phyloP scores from a whole-genome alignment of 2,888 invertebrate genomes.

The Frankliniella intonsa region DNA sequence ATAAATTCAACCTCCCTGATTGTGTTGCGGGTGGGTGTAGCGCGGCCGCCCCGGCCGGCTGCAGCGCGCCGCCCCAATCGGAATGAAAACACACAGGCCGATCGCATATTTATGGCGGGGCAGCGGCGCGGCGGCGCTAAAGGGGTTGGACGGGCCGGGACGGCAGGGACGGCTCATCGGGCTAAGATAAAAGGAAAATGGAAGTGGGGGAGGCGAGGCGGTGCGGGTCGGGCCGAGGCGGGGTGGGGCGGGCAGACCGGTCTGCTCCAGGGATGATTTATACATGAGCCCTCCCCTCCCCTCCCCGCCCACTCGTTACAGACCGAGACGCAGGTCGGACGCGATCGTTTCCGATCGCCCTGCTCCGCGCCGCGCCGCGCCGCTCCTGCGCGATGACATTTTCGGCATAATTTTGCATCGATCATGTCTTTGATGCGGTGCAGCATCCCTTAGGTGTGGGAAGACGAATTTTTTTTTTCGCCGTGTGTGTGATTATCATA shows the following conservation, averaged over 20 bases:
- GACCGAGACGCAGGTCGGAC: neutral
- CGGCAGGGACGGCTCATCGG: neutral
- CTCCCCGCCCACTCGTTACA: neutral
- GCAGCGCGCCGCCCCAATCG: neutral
- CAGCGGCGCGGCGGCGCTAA: neutral
- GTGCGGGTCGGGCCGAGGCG: neutral
- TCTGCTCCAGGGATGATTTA: neutral
- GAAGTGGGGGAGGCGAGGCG: neutral
- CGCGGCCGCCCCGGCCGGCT: no score
- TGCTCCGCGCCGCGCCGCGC: no score
- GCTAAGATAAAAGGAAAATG: constrained; percentile 14
- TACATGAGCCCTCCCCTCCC: neutral
- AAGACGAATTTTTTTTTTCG: no score
- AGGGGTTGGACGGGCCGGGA: neutral
- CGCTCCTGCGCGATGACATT: no score
- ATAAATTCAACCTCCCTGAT: neutral
- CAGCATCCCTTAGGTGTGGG: no score
- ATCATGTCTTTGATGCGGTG: no score
- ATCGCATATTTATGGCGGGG: neutral
- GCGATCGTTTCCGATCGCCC: neutral
- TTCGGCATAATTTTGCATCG: no score
- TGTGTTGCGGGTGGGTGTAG: no score
- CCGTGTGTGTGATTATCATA: no score
- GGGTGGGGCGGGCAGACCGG: neutral
- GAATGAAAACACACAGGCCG: neutral